These are phyloP conservation scores for Trissolcus basalis DNA, from an alignment of 1,140 invertebrate species.

Conservation along the genomic window DNA sequence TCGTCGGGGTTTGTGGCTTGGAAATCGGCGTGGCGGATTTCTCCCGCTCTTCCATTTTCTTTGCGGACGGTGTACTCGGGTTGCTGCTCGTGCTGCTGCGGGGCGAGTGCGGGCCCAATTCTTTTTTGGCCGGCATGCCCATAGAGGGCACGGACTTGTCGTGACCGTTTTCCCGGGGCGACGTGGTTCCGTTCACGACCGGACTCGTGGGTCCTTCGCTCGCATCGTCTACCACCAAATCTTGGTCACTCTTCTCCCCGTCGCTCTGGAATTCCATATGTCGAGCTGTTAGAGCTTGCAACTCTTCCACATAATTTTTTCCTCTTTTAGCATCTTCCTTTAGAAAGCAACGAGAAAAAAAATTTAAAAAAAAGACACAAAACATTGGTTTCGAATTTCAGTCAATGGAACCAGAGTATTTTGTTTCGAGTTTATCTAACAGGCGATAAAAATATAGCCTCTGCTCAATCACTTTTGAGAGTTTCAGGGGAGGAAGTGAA, in stretches of 20 bases:
- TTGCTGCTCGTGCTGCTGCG: slow-evolving; percentile 87
- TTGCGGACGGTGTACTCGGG: slow-evolving; percentile 84
- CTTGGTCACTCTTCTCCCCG: slow-evolving; percentile 97
- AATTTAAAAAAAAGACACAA: slow-evolving; percentile 33
- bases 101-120: slow-evolving; percentile 77
- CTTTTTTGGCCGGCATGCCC: slow-evolving; percentile 78
- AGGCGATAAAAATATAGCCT: too few species aligned
- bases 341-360: slow-evolving; percentile 48
- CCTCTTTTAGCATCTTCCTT: slow-evolving; percentile 56
- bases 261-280: slow-evolving; percentile 86
- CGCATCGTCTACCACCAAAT: slow-evolving; percentile 97
- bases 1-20: slow-evolving; percentile 90
- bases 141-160: slow-evolving; percentile 77
- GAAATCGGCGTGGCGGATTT: slow-evolving; percentile 93
- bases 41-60: slow-evolving; percentile 84
- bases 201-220: slow-evolving; percentile 81
- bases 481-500: too few species aligned
- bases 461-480: too few species aligned
- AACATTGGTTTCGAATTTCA: neutral
- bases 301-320: slow-evolving; percentile 56
- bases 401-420: too few species aligned
- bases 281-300: slow-evolving; percentile 52
- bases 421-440: neutral
- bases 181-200: slow-evolving; percentile 81
- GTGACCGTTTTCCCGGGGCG: slow-evolving; percentile 87